Conservation (phyloP, 2,797 vertebrate genomes). For the Pseudotriccus pelzelni region DNA sequence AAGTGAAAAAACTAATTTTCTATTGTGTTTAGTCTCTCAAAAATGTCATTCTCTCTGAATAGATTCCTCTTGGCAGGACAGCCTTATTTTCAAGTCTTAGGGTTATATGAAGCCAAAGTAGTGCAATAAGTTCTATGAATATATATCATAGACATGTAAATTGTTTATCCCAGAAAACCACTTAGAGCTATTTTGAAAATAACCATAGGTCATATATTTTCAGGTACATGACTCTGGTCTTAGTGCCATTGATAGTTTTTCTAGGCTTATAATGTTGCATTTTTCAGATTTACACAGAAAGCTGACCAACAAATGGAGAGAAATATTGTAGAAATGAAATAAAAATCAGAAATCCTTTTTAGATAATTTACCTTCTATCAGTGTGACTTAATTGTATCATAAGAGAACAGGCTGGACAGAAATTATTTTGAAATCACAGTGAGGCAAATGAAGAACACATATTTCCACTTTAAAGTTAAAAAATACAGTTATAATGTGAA, state of each 20-base stretch:
- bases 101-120: not conserved
- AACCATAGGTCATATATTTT: not conserved
- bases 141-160: not conserved
- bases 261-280: not conserved
- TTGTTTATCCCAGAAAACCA: not conserved
- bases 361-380: not conserved
- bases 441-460: not conserved
- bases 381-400: not conserved
- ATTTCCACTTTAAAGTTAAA: not conserved
- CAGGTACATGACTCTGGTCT: not conserved
- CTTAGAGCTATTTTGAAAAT: not conserved
- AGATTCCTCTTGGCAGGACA: not conserved
- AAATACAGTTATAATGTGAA: not conserved
- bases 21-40: not conserved
- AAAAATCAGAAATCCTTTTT: not conserved
- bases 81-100: not conserved
- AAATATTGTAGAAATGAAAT: not conserved
- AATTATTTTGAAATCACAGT: not conserved
- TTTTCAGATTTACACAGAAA: not conserved
- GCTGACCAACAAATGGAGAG: not conserved
- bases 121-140: not conserved
- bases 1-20: not conserved
- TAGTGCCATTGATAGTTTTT: not conserved
- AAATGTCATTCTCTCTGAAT: not conserved
- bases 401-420: not conserved